Evolutionary conservation across 2,797 vertebrate genomes (phyloP).

Genomic region (Trachurus trachurus): DNA sequence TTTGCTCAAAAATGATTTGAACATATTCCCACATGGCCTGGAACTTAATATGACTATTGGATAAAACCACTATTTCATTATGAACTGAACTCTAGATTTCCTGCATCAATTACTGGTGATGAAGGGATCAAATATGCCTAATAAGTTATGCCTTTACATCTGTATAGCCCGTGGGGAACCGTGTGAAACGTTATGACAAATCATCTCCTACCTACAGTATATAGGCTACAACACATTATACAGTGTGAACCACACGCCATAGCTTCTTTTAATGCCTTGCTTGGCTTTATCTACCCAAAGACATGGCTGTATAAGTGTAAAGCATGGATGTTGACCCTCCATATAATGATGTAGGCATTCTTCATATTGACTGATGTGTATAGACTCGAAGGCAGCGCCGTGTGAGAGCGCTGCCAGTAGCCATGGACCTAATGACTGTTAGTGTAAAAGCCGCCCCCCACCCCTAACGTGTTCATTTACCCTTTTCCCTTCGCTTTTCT

Average conservation of each 20-base stretch:
- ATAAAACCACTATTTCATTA: constrained; percentile 79
- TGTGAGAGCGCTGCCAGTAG: constrained; percentile 77
- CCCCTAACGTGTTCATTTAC: constrained; percentile 16
- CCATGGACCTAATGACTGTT: constrained; percentile 88
- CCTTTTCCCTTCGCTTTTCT: constrained; percentile 40
- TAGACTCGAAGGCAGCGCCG: constrained; percentile 66
- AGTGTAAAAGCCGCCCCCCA: constrained; percentile 59
- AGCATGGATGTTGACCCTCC: constrained; percentile 58
- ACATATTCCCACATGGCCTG: constrained; percentile 52
- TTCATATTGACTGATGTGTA: constrained; percentile 58
- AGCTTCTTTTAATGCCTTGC: constrained; percentile 58
- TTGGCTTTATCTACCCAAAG: constrained; percentile 75
- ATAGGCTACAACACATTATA: constrained; percentile 32
- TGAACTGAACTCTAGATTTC: constrained; percentile 50
- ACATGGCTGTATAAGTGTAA: constrained; percentile 48
- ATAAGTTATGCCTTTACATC: constrained; percentile 47
- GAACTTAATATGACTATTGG: constrained; percentile 57
- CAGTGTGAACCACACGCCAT: constrained; percentile 51
- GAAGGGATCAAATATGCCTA: constrained; percentile 12
- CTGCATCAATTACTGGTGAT: constrained; percentile 23
- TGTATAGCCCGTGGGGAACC: constrained; percentile 40
- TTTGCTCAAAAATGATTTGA: constrained; percentile 41
- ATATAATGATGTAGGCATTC: constrained; percentile 29
- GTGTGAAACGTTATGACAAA: constrained; percentile 45
- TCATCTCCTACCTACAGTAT: constrained; percentile 40